phyloP scores from a whole-genome alignment of 1,140 invertebrate genomes.

The Drosophila watanabei region DNA sequence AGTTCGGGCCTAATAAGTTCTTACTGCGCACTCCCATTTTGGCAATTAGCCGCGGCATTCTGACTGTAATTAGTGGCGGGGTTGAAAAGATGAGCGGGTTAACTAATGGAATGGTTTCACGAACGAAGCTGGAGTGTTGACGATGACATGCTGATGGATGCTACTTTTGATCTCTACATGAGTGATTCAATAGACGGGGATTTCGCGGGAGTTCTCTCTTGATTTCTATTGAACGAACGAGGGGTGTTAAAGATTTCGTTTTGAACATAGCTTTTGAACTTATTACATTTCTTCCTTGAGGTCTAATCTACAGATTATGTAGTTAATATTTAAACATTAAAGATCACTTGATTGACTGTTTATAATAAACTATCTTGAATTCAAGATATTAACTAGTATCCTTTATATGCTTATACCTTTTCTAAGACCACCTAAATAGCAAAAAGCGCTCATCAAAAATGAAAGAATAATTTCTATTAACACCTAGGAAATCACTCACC shows the following conservation, averaged over 20 bases:
- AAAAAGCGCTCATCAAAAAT: not conserved
- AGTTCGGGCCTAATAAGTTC: slow-evolving; percentile 58
- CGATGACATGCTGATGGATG: slow-evolving; percentile 24
- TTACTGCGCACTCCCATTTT: slow-evolving; percentile 48
- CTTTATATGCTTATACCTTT: not conserved
- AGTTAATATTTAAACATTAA: too few species aligned
- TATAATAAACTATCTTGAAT: not conserved
- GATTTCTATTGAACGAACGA: not conserved
- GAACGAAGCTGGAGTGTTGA: slow-evolving; percentile 13
- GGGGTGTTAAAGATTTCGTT: too few species aligned
- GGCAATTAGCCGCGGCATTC: slow-evolving; percentile 58
- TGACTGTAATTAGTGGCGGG: slow-evolving; percentile 46
- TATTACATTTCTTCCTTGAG: too few species aligned
- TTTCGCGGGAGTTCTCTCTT: not conserved
- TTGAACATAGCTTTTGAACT: too few species aligned
- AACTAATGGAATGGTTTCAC: slow-evolving; percentile 46
- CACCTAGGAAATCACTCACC: slow-evolving; percentile 13
- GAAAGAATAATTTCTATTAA: slow-evolving; percentile 12
- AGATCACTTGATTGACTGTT: not conserved
- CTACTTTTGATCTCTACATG: slow-evolving; percentile 11
- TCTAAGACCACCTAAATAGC: not conserved
- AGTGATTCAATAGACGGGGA: slow-evolving; percentile 3
- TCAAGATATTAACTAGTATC: too few species aligned
- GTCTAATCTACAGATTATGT: too few species aligned
- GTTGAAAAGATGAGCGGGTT: slow-evolving; percentile 18